Base-by-base conservation (phyloP, 2,888 invertebrate species). In the Drosophila eohydei region DNA sequence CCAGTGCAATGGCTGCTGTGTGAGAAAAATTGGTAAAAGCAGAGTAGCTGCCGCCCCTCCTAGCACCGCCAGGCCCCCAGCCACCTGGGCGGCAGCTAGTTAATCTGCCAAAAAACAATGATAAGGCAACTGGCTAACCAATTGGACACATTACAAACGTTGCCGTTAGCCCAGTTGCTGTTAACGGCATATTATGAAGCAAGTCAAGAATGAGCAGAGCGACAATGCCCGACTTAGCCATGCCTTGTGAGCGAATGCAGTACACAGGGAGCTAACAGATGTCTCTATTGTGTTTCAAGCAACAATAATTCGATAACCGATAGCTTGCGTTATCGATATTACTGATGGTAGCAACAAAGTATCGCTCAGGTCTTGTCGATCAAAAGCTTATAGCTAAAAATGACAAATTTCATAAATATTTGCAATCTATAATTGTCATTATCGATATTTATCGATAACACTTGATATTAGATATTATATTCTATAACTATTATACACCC, bases 101-200 rank as follows among this genome's bases (percentile, higher is more conserved):
- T 66, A 66, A 66, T 66, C 66, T 68, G 66, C 66, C 66, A 67
- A 48, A 67, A 67, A 66, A 66, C 68, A 66, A 57, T 81, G 86
- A 77, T 83, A 83, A 74, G 80, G 28, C 62, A 57, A 46, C 62
- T 65, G 64, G 52, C 55, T 60, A 78, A 72, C 70, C 76, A 79
- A 76, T 75, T 72, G 78, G 80, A 88, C 81, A 81, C 67, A 71
- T 83, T 86, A 85, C 85, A 87, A 85, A 77, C 67, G 73, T 75
- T 81, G 89, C 89, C 83, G 87, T 87, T 89, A 86, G 55, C 56
- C 56, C 52, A 48, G 70, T 61, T 70, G 56, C 41, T 50, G 52
- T 71, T 85, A 89, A 89, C 81, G 81, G 81, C 69, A 73, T 44
- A 55, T 69, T 79, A 76, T 79, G 82, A 73, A 63, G 21, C 40